Evolutionary conservation across 2,113 vertebrate genomes (phyloP), one percentile per base, ranked within the genome.

Genomic region (Thalassoma bifasciatum): DNA sequence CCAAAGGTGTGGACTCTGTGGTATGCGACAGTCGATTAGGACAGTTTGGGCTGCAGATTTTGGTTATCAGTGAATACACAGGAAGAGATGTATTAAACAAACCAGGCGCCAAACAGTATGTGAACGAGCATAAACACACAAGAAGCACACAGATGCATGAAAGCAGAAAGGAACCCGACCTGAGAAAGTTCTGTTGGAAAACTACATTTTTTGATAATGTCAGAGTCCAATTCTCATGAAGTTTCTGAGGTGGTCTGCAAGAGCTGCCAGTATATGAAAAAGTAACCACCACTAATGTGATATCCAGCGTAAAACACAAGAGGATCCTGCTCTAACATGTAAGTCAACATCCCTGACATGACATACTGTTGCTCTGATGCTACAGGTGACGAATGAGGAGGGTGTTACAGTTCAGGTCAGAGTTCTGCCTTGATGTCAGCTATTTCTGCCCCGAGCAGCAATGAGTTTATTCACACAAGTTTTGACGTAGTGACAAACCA

Each of bases 221-320:
- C 36, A 60, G 9, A 19, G 30, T n/a, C 46, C 50, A 51, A 9
- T 49, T 66, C 21, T 24, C 44, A 19, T 8, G 50, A 64, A 51
- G 38, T 30, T 30, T 84, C 24, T 44, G 17, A 56, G 42, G 51
- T 46, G 54, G 19, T 44, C 21, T 30, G 42, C 23, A 61, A n/a
- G 58, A 58, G 68, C 51, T 63, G 64, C 51, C 23, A 53, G 19
- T 42, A 44, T 34, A 69, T 61, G 51, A 17, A 67, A 5, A 40
- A 58, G 22, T 5, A 51, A 72, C 22, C 21, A 57, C 64, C 68
- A 72, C 77, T 85, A 65, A 86, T 86, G 72, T 47, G 11, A 78
- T 79, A 34, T 68, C 56, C 83, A 82, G 79, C 5, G 1, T 16
- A 50, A 24, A 67, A 59, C 69, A 64, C 52, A 40, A 44, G 44